Evolutionary conservation across 2,113 vertebrate genomes (phyloP).

Genomic region (Capra hircus): DNA sequence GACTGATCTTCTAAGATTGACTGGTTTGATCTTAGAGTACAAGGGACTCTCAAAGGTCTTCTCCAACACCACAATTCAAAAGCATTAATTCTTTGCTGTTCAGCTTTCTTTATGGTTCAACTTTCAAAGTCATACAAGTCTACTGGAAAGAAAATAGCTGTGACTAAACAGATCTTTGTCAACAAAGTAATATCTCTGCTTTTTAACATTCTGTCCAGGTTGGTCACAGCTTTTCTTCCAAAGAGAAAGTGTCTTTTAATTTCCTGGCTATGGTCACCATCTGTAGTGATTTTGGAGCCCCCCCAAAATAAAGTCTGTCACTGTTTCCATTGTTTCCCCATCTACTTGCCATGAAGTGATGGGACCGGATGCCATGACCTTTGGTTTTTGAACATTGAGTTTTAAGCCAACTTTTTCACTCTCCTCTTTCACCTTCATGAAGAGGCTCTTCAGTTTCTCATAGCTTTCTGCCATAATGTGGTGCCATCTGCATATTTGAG

Average conservation of each 20-base stretch:
- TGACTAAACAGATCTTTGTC: neutral
- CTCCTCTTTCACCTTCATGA: neutral
- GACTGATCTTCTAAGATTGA: neutral
- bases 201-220: neutral
- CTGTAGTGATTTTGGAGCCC: neutral
- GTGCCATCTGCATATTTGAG: neutral
- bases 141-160: neutral
- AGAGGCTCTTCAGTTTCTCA: neutral
- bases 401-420: neutral
- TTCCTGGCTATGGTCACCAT: neutral
- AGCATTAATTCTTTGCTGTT: neutral
- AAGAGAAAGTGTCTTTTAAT: neutral
- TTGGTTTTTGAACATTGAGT: neutral
- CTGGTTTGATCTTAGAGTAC: neutral
- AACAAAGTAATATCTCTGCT: neutral
- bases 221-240: neutral
- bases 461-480: neutral
- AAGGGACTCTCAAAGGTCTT: neutral
- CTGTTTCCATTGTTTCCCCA: neutral
- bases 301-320: neutral
- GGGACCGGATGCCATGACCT: fast-evolving
- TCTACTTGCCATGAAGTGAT: neutral
- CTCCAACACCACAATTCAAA: neutral
- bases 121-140: neutral
- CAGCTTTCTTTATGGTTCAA: neutral